Percentiles rank a stretch among this genome's conserved stretches.
phyloP scores from a whole-genome alignment of 2,888 invertebrate species.

The Oxycera nigricornis region DNA sequence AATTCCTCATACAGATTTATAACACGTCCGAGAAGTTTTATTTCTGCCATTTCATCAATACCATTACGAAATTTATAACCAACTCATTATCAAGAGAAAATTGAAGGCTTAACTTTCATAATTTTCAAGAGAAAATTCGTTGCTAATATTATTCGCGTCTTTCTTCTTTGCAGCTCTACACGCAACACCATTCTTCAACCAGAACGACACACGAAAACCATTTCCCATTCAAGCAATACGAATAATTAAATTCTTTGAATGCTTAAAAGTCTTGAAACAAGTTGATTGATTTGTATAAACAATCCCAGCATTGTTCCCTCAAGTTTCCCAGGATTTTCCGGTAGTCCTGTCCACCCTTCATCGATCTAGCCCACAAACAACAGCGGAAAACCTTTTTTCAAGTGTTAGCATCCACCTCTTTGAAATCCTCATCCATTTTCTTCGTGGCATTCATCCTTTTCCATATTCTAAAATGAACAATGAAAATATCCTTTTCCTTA shows the following conservation, averaged over 20 bases:
- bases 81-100: too few relatives aligned
- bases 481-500: conserved; percentile 37
- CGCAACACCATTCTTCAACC: too few relatives aligned
- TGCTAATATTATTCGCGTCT: too few relatives aligned
- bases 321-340: conserved; percentile 20
- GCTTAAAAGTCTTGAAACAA: conserved; percentile 38
- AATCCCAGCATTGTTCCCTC: conserved; percentile 18
- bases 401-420: background rate
- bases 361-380: background rate
- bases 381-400: background rate
- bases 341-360: background rate
- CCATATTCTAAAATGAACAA: conserved; percentile 30
- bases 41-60: too few relatives aligned
- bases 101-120: too few relatives aligned
- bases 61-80: too few relatives aligned
- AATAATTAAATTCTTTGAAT: conserved; percentile 21
- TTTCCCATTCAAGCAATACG: background rate
- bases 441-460: conserved; percentile 17
- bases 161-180: too few relatives aligned
- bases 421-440: background rate
- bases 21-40: too few relatives aligned
- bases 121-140: too few relatives aligned
- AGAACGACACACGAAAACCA: too few relatives aligned
- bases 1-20: too few relatives aligned
- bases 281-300: conserved; percentile 40